Conservation (phyloP, 2,888 invertebrate genomes). For the Prosapia bicincta region DNA sequence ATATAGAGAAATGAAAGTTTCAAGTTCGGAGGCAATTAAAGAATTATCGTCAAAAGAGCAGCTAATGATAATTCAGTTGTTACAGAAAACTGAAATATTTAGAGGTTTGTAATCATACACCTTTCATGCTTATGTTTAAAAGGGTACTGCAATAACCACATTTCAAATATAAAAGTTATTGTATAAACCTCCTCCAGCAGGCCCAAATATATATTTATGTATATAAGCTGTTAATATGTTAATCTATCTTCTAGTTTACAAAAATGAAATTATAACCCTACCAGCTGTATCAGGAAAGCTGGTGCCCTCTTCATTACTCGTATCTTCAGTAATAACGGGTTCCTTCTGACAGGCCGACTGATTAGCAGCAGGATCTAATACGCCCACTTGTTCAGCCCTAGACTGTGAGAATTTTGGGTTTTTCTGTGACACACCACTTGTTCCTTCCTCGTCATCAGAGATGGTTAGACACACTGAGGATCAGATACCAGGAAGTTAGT, state of each 20-base stretch:
- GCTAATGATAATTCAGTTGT: too few species aligned
- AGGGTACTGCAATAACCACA: too few species aligned
- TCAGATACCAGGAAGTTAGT: neutral
- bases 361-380: constrained; percentile 29
- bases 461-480: constrained; percentile 45
- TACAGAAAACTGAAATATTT: too few species aligned
- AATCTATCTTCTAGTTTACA: neutral
- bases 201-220: too few species aligned
- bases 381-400: constrained; percentile 33
- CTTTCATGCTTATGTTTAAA: too few species aligned
- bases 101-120: too few species aligned
- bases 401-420: neutral
- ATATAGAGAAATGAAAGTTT: too few species aligned
- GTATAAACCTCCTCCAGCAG: too few species aligned
- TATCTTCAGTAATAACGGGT: constrained; percentile 45
- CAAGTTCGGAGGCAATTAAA: too few species aligned
- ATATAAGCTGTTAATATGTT: neutral
- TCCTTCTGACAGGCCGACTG: constrained; percentile 42
- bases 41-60: too few species aligned
- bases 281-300: constrained; percentile 34
- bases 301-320: constrained; percentile 59
- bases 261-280: neutral
- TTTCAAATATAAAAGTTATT: too few species aligned
- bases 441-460: constrained; percentile 48
- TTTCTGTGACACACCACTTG: constrained; percentile 25